These are phyloP conservation scores for Trachelipus rathkii DNA, from an alignment of 1,140 invertebrate genomes.

Conservation along the genomic window DNA sequence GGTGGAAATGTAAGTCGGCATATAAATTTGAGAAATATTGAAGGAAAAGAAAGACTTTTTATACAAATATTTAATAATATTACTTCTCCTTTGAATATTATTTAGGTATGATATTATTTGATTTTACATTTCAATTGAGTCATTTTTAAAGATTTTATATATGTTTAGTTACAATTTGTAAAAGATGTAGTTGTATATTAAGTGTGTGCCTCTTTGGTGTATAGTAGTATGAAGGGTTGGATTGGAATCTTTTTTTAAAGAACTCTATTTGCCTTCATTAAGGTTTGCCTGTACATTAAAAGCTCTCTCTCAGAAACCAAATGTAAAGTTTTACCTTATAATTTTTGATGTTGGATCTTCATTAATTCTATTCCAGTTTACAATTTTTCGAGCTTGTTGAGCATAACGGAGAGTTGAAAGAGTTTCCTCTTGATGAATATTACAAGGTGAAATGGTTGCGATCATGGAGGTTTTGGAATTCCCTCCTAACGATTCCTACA, in stretches of 20 bases:
- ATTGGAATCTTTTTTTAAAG: neutral
- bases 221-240: too few relatives aligned
- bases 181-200: too few relatives aligned
- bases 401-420: conserved; percentile 81
- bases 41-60: too few relatives aligned
- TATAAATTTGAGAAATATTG: too few relatives aligned
- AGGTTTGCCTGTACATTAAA: neutral
- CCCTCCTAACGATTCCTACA: conserved; percentile 61
- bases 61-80: too few relatives aligned
- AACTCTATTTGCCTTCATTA: neutral
- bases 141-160: too few relatives aligned
- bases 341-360: conserved; percentile 68
- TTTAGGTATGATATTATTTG: too few relatives aligned
- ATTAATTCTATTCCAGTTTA: conserved; percentile 72
- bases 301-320: neutral
- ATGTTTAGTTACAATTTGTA: too few relatives aligned
- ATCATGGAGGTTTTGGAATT: conserved; percentile 65
- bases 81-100: too few relatives aligned
- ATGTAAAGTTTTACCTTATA: conserved; percentile 53
- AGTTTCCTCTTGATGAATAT: conserved; percentile 71
- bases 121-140: too few relatives aligned
- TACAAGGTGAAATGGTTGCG: conserved; percentile 71
- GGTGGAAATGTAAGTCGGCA: too few relatives aligned
- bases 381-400: conserved; percentile 80
- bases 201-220: too few relatives aligned